Evolutionary conservation across 2,888 invertebrate genomes (phyloP).

Genomic region (Pegoplata infirma): DNA sequence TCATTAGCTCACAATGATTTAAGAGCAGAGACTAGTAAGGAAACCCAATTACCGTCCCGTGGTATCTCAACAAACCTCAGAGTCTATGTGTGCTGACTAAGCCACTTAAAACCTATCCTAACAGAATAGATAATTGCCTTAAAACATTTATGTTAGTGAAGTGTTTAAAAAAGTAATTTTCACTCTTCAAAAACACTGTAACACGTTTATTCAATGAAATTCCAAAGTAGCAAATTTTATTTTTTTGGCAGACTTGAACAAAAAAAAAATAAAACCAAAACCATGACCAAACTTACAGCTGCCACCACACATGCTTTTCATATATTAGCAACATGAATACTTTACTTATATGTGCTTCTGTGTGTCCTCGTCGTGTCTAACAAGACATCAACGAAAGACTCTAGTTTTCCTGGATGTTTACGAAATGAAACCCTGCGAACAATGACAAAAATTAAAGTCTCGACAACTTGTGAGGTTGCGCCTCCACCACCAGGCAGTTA

Average conservation of each 20-base stretch:
- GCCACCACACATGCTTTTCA: constrained; percentile 60
- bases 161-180: no score
- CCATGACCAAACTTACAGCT: constrained; percentile 58
- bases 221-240: constrained; percentile 46
- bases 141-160: no score
- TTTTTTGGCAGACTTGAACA: constrained; percentile 38
- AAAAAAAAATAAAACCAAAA: constrained; percentile 23
- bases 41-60: no score
- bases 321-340: constrained; percentile 42
- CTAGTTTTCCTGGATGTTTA: constrained; percentile 47
- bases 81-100: no score
- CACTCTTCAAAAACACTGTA: constrained; percentile 39
- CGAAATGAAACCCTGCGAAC: constrained; percentile 44
- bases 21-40: no score
- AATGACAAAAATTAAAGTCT: constrained; percentile 62
- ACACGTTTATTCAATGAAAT: constrained; percentile 58
- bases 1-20: no score
- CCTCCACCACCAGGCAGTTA: constrained; percentile 69
- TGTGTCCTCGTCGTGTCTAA: constrained; percentile 75
- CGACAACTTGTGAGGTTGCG: constrained; percentile 68
- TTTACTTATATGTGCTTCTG: constrained; percentile 70
- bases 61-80: no score
- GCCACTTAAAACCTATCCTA: no score
- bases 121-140: no score
- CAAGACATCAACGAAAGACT: constrained; percentile 70